phyloP scores from a whole-genome alignment of 2,797 vertebrate genomes.

The Falco berigora region DNA sequence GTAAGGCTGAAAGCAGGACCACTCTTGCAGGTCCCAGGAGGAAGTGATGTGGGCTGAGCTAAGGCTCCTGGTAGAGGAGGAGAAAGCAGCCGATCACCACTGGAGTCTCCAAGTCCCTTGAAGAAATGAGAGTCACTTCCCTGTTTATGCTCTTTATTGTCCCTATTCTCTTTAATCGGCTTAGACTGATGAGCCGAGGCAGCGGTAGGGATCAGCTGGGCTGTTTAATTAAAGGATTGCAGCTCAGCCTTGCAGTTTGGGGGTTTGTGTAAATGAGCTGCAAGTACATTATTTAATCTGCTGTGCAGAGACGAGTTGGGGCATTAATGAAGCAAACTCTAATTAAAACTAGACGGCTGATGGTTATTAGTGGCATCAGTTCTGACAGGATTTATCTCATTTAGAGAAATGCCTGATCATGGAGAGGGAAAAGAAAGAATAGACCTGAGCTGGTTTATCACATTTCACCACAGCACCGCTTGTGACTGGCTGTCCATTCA shows the following conservation, averaged over 20 bases:
- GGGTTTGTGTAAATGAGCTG: slow-evolving; percentile 68
- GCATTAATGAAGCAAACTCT: slow-evolving; percentile 70
- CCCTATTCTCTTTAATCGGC: slow-evolving; percentile 61
- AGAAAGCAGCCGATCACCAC: not conserved
- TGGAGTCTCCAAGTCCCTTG: slow-evolving; percentile 22
- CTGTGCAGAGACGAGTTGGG: slow-evolving; percentile 43
- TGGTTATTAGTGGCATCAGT: slow-evolving; percentile 65
- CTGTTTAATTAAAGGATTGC: slow-evolving; percentile 68
- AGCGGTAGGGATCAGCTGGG: slow-evolving; percentile 34
- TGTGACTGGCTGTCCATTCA: not conserved
- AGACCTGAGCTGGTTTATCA: not conserved
- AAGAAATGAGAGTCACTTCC: slow-evolving; percentile 51
- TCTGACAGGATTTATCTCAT: slow-evolving; percentile 64
- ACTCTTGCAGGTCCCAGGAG: not conserved
- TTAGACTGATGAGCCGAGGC: slow-evolving; percentile 59
- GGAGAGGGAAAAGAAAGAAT: not conserved
- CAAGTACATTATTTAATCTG: slow-evolving; percentile 64
- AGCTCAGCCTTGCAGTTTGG: slow-evolving; percentile 53
- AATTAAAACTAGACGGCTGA: slow-evolving; percentile 71
- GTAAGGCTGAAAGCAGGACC: not conserved
- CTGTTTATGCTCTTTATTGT: slow-evolving; percentile 58
- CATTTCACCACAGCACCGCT: not conserved
- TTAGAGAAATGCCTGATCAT: slow-evolving; percentile 44
- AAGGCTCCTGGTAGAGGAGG: not conserved
- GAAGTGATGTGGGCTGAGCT: not conserved